Evolutionary conservation across 2,888 invertebrate species (phyloP).

Genomic region (Apamea anceps): DNA sequence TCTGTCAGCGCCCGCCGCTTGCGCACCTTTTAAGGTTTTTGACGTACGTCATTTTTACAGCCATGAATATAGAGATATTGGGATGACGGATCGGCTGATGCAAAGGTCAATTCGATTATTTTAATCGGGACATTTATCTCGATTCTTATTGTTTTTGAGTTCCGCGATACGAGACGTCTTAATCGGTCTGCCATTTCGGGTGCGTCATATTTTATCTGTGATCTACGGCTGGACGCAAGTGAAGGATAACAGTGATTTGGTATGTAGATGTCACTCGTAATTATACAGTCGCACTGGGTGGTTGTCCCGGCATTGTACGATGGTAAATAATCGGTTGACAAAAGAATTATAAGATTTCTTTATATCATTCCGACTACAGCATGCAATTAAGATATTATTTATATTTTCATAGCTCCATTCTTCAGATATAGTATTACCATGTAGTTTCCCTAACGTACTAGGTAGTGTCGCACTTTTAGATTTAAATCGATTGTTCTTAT

Average conservation of each 20-base stretch:
- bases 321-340: conserved; percentile 66
- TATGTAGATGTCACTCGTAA: conserved; percentile 76
- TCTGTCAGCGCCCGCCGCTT: conserved; percentile 78
- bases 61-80: conserved; percentile 82
- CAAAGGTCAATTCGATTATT: conserved; percentile 86
- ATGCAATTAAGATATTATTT: conserved; percentile 54
- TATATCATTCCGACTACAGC: conserved; percentile 47
- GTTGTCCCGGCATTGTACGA: conserved; percentile 54
- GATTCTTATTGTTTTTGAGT: conserved; percentile 84
- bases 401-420: no score
- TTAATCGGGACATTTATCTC: conserved; percentile 87
- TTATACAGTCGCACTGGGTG: conserved; percentile 70
- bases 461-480: no score
- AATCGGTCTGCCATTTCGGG: conserved; percentile 80
- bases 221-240: conserved; percentile 69
- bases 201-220: conserved; percentile 78
- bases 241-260: conserved; percentile 80
- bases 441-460: no score
- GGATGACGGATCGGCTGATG: conserved; percentile 79
- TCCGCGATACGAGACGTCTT: conserved; percentile 82
- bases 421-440: no score
- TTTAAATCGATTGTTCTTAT: no score
- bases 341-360: conserved; percentile 64
- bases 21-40: conserved; percentile 78
- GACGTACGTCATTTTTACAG: conserved; percentile 81